Evolutionary conservation across 53 echinoderm and acorn worm species (phyloP).

Genomic region (Apostichopus leukothele): DNA sequence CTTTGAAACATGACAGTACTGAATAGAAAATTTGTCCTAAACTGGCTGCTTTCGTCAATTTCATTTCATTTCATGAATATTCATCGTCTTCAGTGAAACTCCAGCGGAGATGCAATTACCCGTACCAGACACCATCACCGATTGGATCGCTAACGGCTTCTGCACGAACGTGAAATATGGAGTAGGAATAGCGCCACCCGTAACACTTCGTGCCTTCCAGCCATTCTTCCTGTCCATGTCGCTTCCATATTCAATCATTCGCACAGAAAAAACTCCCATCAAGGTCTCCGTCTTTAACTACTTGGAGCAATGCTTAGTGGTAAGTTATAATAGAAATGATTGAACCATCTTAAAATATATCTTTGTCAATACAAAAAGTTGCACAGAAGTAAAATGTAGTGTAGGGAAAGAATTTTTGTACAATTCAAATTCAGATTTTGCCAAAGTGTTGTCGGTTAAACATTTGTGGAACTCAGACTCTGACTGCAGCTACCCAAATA

Average conservation of each 20-base stretch:
- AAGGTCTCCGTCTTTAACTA: constrained; percentile 90
- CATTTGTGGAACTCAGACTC: too few relatives aligned
- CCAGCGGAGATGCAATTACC: constrained; percentile 11
- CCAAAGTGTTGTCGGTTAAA: too few relatives aligned
- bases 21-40: background rate
- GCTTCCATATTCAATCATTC: constrained; percentile 90
- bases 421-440: too few relatives aligned
- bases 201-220: constrained; percentile 77
- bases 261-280: constrained; percentile 81
- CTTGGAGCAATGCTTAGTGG: constrained; percentile 80
- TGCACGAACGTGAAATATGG: constrained; percentile 64
- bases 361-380: too few relatives aligned
- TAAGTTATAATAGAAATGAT: constrained; percentile 44
- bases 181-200: constrained; percentile 69
- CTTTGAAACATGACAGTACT: too few relatives aligned
- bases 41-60: too few relatives aligned
- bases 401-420: too few relatives aligned
- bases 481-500: too few relatives aligned
- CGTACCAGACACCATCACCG: constrained; percentile 69
- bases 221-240: constrained; percentile 91
- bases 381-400: too few relatives aligned
- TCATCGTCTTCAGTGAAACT: background rate
- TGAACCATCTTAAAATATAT: too few relatives aligned
- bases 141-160: constrained; percentile 62
- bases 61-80: too few relatives aligned